Conservation (phyloP, 2,113 vertebrate species). For the Osmerus eperlanus region DNA sequence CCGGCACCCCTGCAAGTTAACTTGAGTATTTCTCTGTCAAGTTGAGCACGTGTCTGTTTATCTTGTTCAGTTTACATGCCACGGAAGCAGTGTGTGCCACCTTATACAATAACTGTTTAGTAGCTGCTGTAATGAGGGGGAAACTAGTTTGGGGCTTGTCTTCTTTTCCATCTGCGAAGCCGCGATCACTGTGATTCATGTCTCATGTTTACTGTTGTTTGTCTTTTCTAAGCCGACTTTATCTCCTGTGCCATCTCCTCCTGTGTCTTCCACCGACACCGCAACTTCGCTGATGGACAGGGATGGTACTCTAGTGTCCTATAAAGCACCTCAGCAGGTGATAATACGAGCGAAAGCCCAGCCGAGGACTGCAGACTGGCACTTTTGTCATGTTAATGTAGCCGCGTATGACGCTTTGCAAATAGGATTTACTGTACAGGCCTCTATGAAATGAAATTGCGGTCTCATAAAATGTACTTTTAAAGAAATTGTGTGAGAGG, state of each 20-base stretch:
- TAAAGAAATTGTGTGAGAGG: slow-evolving; percentile 72
- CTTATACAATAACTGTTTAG: too few species aligned
- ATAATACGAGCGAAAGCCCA: slow-evolving; percentile 62
- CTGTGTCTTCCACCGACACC: slow-evolving; percentile 34
- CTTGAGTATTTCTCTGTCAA: too few species aligned
- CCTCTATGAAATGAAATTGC: slow-evolving; percentile 73
- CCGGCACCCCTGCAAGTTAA: too few species aligned
- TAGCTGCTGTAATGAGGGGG: too few species aligned
- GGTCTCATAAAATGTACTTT: slow-evolving; percentile 77
- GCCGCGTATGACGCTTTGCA: slow-evolving; percentile 64
- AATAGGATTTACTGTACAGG: slow-evolving; percentile 75
- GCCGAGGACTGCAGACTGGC: slow-evolving; percentile 57
- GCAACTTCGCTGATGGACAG: slow-evolving; percentile 55
- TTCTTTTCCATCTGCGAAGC: background rate
- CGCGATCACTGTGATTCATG: slow-evolving; percentile 50
- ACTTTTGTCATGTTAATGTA: slow-evolving; percentile 77
- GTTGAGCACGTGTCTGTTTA: too few species aligned
- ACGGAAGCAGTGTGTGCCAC: too few species aligned
- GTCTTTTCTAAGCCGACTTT: slow-evolving; percentile 37
- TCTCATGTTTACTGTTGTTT: slow-evolving; percentile 41
- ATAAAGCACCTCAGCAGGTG: slow-evolving; percentile 60
- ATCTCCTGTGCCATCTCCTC: slow-evolving; percentile 45
- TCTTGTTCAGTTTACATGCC: too few species aligned
- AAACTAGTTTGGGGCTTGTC: too few species aligned
- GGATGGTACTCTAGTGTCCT: slow-evolving; percentile 46